Evolutionary conservation across 2,797 vertebrate genomes (phyloP), one percentile per base, ranked within the genome.

Genomic region (Pipistrellus pipistrellus): DNA sequence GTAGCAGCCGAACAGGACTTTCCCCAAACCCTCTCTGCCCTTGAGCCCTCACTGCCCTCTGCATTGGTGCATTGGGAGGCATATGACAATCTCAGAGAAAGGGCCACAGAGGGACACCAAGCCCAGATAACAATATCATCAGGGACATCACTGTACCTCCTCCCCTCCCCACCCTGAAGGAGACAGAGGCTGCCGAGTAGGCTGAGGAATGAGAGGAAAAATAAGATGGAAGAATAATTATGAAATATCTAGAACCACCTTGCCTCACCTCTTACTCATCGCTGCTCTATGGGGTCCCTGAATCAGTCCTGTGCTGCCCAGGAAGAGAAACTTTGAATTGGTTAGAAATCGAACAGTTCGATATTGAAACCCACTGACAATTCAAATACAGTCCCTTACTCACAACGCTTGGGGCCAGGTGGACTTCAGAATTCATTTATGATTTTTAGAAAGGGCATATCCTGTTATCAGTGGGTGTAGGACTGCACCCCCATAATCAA

Each of bases 121-220:
- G 4, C 59, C 53, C 12, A 35, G 44, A 59, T 5, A 3, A 32
- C 13, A 85, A 7, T 0, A 71, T 23, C 44, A 30, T 12, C 88
- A 69, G 51, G 3, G 11, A 21, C 1, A 4, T 20, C 0, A 3
- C 10, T 11, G 14, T 46, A 6, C 59, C 6, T 53, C 46, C 13
- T 48, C 8, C 44, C 51, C 27, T 68, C 25, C 18, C 51, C 17
- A 11, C 6, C 4, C 12, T 14, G 32, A 18, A 66, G 4, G 25
- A 69, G 23, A 25, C 44, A 62, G 71, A 69, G 66, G n/a, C 83
- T 57, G 6, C 13, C 23, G 38, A 84, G 69, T 3, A 38, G n/a
- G 2, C 1, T n/a, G 8, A 51, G 23, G 23, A 25, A 18, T 7
- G 55, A 21, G 21, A 57, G 53, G 69, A 30, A 92, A 71, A 44